Conservation (phyloP, 35 echinoderm and acorn worm genomes). For the Lytechinus pictus region DNA sequence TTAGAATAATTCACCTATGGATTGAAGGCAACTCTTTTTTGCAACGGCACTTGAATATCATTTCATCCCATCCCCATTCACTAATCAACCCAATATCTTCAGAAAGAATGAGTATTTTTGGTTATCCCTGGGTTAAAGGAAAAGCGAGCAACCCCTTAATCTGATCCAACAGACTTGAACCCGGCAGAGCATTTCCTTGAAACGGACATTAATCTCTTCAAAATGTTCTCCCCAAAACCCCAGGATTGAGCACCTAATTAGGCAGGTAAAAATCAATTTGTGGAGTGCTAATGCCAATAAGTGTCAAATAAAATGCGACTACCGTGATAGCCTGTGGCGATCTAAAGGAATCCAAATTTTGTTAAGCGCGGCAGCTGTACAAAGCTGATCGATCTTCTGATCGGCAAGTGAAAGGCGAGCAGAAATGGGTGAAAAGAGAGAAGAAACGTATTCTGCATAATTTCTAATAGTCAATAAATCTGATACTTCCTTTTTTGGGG, state of each 20-base stretch:
- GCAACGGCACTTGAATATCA: no score
- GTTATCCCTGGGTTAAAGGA: not conserved
- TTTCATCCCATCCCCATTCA: no score
- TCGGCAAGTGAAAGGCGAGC: not conserved
- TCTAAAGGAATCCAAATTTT: not conserved
- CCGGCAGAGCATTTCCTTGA: not conserved
- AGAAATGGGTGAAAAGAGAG: not conserved
- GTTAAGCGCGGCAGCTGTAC: constrained; percentile 29
- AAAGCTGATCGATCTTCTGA: not conserved
- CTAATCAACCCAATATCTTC: no score
- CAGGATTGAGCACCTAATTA: not conserved
- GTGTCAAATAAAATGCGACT: not conserved
- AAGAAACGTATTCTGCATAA: not conserved
- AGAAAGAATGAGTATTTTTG: no score
- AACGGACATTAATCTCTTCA: constrained; percentile 4
- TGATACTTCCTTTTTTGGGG: not conserved
- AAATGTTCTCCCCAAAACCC: not conserved
- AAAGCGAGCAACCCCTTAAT: no score
- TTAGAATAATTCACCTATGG: no score
- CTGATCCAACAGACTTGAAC: not conserved
- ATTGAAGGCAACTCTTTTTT: no score
- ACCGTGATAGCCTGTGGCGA: not conserved
- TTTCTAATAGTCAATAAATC: not conserved
- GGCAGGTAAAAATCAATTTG: constrained; percentile 25
- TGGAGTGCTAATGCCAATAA: constrained; percentile 24